These are phyloP conservation scores for Apteryx owenii DNA, from an alignment of 2,113 vertebrate genomes.

Conservation along the genomic window DNA sequence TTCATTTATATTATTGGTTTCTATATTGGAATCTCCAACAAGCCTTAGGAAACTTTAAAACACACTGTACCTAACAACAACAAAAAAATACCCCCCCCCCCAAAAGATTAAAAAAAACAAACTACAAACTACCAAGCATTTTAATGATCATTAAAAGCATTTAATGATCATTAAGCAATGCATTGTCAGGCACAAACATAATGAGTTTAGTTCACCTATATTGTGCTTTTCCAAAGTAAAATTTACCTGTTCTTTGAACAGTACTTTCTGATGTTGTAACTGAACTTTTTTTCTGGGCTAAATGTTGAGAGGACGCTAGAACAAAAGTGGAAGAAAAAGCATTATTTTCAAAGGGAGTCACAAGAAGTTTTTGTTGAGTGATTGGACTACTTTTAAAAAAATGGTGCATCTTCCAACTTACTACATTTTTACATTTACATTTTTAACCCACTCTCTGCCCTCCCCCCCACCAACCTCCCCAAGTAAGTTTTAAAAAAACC, in stretches of 20 bases:
- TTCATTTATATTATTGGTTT: not conserved
- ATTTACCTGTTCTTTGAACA: constrained; percentile 82
- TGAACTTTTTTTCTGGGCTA: constrained; percentile 79
- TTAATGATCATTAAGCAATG: not conserved
- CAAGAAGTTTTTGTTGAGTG: not conserved
- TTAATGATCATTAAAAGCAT: not conserved
- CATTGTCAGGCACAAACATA: not conserved
- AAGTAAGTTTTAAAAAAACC: not conserved
- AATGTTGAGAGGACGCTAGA: constrained; percentile 77
- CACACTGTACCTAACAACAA: not conserved
- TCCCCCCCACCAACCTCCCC: not conserved
- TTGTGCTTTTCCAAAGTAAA: constrained; percentile 13
- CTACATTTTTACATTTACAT: not conserved
- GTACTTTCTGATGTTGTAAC: constrained; percentile 74
- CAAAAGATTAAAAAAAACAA: not conserved
- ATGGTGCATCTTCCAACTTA: not conserved
- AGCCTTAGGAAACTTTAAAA: not conserved
- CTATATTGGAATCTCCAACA: not conserved
- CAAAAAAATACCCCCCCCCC: not conserved
- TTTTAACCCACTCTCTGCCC: not conserved
- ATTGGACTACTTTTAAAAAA: not conserved
- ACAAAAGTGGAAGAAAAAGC: constrained; percentile 51
- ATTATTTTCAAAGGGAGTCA: constrained; percentile 63
- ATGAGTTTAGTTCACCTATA: not conserved
- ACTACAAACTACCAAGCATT: not conserved